Evolutionary conservation across 2,888 invertebrate species (phyloP).

Genomic region (Sceliomorpha sp.): DNA sequence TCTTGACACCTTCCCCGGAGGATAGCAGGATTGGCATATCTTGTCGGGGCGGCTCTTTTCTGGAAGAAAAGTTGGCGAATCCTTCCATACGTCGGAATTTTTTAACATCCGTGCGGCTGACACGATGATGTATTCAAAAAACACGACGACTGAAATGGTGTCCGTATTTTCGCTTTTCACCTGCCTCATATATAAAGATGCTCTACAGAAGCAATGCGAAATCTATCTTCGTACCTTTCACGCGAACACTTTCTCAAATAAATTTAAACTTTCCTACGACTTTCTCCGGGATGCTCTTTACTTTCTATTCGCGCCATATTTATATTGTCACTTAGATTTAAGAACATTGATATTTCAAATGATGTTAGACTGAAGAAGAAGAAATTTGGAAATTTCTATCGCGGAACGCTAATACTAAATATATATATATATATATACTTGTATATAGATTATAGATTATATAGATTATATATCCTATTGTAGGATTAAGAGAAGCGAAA

Average conservation of each 20-base stretch:
- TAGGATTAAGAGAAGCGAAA: no score
- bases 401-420: no score
- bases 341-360: no score
- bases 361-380: no score
- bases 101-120: slow-evolving; percentile 33
- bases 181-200: slow-evolving; percentile 36
- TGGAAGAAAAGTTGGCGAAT: slow-evolving; percentile 29
- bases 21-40: slow-evolving; percentile 51
- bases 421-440: no score
- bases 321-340: slow-evolving; percentile 15
- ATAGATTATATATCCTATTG: no score
- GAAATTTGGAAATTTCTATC: no score
- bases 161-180: slow-evolving; percentile 39
- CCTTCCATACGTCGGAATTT: slow-evolving; percentile 25
- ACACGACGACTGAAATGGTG: slow-evolving; percentile 44
- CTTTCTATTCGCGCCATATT: slow-evolving; percentile 16
- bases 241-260: slow-evolving; percentile 38
- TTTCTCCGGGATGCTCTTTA: slow-evolving; percentile 13
- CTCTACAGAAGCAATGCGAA: slow-evolving; percentile 34
- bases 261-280: slow-evolving; percentile 29
- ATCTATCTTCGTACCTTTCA: slow-evolving; percentile 53
- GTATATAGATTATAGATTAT: no score
- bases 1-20: slow-evolving; percentile 54
- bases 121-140: slow-evolving; percentile 54
- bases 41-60: slow-evolving; percentile 33